Percentiles rank a stretch among this genome's conserved stretches.
phyloP scores from a whole-genome alignment of 2,888 invertebrate genomes.

The Brachylomia viminalis region DNA sequence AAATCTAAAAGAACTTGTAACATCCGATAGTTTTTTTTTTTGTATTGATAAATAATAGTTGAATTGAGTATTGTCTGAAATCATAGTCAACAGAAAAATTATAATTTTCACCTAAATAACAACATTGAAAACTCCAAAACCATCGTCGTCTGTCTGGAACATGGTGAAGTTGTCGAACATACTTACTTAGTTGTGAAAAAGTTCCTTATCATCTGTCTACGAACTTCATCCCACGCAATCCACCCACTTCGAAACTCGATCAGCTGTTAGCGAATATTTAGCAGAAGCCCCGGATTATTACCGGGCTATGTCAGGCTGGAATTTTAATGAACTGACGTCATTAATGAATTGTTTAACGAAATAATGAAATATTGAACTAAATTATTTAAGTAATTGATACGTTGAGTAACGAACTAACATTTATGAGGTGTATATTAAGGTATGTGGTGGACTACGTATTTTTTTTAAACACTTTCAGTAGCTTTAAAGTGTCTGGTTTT shows the following conservation, averaged over 20 bases:
- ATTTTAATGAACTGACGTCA: constrained; percentile 52
- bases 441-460: not conserved
- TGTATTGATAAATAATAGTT: not conserved
- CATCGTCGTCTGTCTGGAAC: not conserved
- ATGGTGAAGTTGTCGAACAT: constrained; percentile 20
- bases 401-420: not conserved
- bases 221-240: constrained; percentile 7
- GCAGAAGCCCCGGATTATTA: constrained; percentile 33
- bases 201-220: not conserved
- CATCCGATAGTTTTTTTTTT: not conserved
- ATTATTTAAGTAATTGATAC: not conserved
- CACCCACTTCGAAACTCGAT: constrained; percentile 23
- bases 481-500: not conserved
- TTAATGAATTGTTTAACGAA: constrained; percentile 37
- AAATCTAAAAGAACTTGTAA: not conserved
- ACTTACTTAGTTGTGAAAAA: constrained; percentile 42
- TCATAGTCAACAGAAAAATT: too few relatives aligned
- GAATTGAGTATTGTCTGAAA: not conserved
- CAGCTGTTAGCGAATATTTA: constrained; percentile 44
- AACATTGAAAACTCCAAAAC: not conserved
- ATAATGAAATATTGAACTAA: not conserved
- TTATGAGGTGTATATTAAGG: not conserved
- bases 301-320: constrained; percentile 43
- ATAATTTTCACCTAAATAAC: too few relatives aligned
- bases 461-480: not conserved